These are phyloP conservation scores for Ceratitis capitata DNA, from an alignment of 1,140 invertebrate genomes.

Conservation along the genomic window DNA sequence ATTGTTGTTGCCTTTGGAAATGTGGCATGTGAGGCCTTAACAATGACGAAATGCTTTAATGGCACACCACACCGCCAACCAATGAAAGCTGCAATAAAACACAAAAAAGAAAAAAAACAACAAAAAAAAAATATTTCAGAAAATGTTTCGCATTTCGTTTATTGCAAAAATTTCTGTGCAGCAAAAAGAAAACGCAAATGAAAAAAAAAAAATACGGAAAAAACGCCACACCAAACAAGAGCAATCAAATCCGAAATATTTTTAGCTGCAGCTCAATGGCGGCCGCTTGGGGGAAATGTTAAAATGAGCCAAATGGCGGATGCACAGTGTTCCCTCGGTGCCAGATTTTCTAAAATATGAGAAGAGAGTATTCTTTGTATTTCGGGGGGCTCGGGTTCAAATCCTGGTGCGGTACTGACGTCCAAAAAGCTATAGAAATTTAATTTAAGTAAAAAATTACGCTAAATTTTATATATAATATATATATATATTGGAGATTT, in stretches of 20 bases:
- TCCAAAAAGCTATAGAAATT: too few relatives aligned
- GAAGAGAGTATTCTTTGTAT: too few relatives aligned
- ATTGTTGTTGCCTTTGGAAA: neutral
- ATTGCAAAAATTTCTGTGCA: slow-evolving; percentile 10
- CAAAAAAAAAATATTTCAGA: neutral
- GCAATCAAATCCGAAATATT: neutral
- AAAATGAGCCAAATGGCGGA: neutral
- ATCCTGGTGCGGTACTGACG: too few relatives aligned
- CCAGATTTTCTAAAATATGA: too few relatives aligned
- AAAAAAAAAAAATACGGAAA: neutral
- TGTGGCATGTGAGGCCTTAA: neutral
- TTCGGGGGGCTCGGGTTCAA: too few relatives aligned
- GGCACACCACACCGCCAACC: neutral
- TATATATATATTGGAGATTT: too few relatives aligned
- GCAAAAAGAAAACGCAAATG: neutral
- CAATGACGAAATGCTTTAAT: slow-evolving; percentile 2
- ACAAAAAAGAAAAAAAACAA: too few relatives aligned
- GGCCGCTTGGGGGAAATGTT: slow-evolving; percentile 5
- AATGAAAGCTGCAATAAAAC: too few relatives aligned
- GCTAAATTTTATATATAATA: too few relatives aligned
- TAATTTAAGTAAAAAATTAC: too few relatives aligned
- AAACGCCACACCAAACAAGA: neutral
- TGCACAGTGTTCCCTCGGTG: neutral
- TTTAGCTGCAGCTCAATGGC: neutral
- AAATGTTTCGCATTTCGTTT: slow-evolving; percentile 29